These are phyloP conservation scores for Peucedramus taeniatus DNA, from an alignment of 2,113 vertebrate species.

Conservation along the genomic window DNA sequence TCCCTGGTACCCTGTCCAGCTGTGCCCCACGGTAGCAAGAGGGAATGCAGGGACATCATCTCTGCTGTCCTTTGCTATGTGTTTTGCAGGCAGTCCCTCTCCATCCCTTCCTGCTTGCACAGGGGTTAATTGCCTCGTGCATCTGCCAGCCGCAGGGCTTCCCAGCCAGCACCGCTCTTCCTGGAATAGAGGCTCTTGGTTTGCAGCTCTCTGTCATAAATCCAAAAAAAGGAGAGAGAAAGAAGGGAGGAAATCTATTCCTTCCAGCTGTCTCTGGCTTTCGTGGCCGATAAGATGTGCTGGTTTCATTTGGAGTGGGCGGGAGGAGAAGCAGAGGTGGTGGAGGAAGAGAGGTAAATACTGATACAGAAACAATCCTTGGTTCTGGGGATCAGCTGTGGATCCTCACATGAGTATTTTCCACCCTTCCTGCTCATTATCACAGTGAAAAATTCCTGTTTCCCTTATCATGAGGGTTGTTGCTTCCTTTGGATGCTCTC, in stretches of 20 bases:
- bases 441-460: neutral
- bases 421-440: neutral
- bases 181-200: conserved; percentile 38
- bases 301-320: neutral
- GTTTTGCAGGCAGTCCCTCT: neutral
- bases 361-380: neutral
- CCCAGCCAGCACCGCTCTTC: neutral
- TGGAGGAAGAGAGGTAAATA: neutral
- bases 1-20: neutral
- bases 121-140: conserved; percentile 41
- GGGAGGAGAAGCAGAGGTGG: neutral
- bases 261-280: neutral
- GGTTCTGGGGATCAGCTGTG: fast-evolving
- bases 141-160: conserved; percentile 14
- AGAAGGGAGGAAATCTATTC: conserved; percentile 12
- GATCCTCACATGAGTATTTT: neutral
- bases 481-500: neutral
- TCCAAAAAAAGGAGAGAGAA: conserved; percentile 18
- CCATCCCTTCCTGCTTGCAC: neutral
- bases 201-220: conserved; percentile 47
- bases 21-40: neutral
- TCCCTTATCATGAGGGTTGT: fast-evolving
- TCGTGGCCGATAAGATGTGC: fast-evolving
- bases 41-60: too few species aligned
- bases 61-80: neutral